Conservation (phyloP, 2,797 vertebrate species). For the Gallinago stenura region DNA sequence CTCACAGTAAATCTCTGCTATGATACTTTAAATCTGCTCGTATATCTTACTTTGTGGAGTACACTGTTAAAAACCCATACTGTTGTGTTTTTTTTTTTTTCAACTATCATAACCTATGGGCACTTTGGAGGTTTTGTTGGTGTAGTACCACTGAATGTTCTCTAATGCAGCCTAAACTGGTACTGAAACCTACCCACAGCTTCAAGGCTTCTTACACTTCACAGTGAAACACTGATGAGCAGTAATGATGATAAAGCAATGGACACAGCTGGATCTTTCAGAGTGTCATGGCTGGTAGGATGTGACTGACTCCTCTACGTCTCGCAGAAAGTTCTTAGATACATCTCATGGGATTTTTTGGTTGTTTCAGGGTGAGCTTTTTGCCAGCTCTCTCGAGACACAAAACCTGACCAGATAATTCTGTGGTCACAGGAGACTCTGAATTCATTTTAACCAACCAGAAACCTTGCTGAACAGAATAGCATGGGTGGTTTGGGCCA, state of each 20-base stretch:
- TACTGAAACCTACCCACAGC: background rate
- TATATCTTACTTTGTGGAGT: background rate
- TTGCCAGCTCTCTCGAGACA: background rate
- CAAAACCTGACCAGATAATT: background rate
- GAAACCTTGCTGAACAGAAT: background rate
- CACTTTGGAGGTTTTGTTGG: background rate
- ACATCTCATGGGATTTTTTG: background rate
- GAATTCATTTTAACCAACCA: background rate
- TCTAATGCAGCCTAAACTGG: background rate
- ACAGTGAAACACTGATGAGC: background rate
- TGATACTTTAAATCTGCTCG: background rate
- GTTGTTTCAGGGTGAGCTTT: background rate
- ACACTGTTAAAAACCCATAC: background rate
- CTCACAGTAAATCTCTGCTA: background rate
- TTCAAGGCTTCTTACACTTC: background rate
- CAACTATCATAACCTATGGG: background rate
- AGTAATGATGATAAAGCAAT: background rate
- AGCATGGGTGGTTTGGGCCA: background rate
- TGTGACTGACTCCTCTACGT: background rate
- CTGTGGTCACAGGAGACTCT: background rate
- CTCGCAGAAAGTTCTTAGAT: background rate
- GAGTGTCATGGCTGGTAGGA: background rate
- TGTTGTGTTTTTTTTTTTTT: background rate
- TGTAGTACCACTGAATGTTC: background rate
- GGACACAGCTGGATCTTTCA: background rate